These are phyloP conservation scores for Saguinus imperator DNA, from an alignment of 2,113 vertebrate species.

Conservation along the genomic window DNA sequence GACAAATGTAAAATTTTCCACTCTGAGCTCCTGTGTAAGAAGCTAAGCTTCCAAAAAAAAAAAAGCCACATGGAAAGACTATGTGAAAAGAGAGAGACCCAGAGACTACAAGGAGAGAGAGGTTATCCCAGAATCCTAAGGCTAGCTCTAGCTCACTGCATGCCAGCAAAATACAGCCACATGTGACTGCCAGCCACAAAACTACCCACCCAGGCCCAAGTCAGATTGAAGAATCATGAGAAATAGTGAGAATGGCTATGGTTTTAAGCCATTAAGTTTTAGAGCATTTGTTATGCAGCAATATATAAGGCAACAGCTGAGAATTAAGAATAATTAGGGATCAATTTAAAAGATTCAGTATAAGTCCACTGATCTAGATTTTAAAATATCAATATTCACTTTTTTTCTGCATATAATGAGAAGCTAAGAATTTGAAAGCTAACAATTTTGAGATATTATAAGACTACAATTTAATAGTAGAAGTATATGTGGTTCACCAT, in stretches of 20 bases:
- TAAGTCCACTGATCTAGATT: neutral
- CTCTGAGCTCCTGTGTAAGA: neutral
- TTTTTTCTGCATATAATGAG: neutral
- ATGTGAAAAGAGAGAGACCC: neutral
- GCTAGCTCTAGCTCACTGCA: neutral
- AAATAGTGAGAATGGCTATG: neutral
- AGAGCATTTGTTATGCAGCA: neutral
- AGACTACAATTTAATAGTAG: neutral
- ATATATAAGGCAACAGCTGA: neutral
- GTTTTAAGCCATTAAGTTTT: neutral
- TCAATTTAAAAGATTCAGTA: neutral
- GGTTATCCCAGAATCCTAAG: neutral
- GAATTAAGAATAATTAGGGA: neutral
- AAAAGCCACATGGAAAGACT: neutral
- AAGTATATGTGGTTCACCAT: neutral
- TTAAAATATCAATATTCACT: neutral
- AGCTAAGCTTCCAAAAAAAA: neutral
- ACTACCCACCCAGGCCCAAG: neutral
- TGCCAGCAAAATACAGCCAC: neutral
- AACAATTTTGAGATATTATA: conserved; percentile 26
- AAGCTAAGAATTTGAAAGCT: neutral
- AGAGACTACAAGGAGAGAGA: neutral
- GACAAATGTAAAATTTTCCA: too few relatives aligned
- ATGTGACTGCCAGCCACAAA: neutral
- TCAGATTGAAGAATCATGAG: neutral